Percentiles rank a stretch among this genome's conserved stretches.
Conservation (phyloP, 2,113 vertebrate species). For the Dascyllus trimaculatus region DNA sequence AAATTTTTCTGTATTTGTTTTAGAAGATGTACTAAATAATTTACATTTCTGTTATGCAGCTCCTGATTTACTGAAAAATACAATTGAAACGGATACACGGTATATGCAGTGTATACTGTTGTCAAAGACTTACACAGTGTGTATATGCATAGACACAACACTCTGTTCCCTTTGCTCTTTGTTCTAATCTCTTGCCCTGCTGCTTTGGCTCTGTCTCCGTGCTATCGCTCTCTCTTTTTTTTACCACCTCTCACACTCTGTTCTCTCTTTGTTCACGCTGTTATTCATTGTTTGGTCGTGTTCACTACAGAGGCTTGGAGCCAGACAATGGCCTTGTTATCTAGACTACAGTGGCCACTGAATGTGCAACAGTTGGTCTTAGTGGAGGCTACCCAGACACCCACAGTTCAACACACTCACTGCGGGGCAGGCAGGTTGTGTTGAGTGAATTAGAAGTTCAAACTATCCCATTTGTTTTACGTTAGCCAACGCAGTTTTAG, state of each 20-base stretch:
- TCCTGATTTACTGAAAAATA: background rate
- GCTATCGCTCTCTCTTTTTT: slow-evolving; percentile 40
- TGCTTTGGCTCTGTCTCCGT: slow-evolving; percentile 45
- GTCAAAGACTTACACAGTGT: background rate
- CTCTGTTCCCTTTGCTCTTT: slow-evolving; percentile 31
- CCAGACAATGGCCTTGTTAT: slow-evolving; percentile 77
- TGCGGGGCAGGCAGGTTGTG: background rate
- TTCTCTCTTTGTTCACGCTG: slow-evolving; percentile 68
- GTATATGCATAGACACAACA: background rate
- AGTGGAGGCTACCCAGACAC: slow-evolving; percentile 44
- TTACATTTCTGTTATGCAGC: background rate
- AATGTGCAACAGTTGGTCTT: slow-evolving; percentile 68
- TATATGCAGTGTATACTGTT: background rate
- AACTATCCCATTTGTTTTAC: slow-evolving; percentile 28
- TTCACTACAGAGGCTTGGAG: slow-evolving; percentile 55
- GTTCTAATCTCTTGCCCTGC: slow-evolving; percentile 42
- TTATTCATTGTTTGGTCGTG: slow-evolving; percentile 78
- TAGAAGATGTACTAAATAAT: background rate
- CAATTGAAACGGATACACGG: background rate
- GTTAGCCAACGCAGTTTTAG: slow-evolving; percentile 13
- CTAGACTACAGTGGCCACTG: slow-evolving; percentile 52
- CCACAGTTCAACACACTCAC: slow-evolving; percentile 36
- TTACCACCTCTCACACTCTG: slow-evolving; percentile 51
- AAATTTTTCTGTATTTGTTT: background rate
- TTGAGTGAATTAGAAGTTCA: slow-evolving; percentile 22